Evolutionary conservation across 2,888 invertebrate species (phyloP).

Genomic region (Lordiphosa fenestrarum): DNA sequence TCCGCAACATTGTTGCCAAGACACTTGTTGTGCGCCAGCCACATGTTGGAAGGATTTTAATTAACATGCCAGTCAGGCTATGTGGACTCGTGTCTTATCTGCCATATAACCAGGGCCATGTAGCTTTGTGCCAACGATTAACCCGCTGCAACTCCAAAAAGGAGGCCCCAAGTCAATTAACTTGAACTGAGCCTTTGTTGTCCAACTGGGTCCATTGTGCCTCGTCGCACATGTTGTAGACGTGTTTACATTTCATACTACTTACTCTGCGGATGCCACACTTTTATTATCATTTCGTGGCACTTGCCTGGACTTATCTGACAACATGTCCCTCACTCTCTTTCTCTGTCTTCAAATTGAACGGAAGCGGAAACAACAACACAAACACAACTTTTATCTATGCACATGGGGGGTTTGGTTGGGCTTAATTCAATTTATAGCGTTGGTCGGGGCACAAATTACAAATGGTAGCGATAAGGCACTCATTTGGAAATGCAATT

Average conservation of each 20-base stretch:
- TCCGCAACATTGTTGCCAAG: constrained; percentile 26
- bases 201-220: constrained; percentile 36
- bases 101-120: constrained; percentile 21
- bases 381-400: constrained; percentile 1
- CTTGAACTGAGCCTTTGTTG: constrained; percentile 28
- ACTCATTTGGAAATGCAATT: constrained; percentile 40
- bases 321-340: neutral
- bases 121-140: constrained; percentile 42
- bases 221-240: constrained; percentile 50
- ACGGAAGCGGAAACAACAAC: constrained; percentile 54
- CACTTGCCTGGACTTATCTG: constrained; percentile 26
- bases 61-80: constrained; percentile 57
- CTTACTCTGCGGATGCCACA: constrained; percentile 15
- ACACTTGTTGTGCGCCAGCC: constrained; percentile 63
- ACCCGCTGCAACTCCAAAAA: constrained; percentile 39
- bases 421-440: constrained; percentile 66
- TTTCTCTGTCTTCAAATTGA: constrained; percentile 10
- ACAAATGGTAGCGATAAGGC: constrained; percentile 27
- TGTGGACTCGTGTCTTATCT: constrained; percentile 51
- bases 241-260: constrained; percentile 44
- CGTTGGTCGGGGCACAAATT: constrained; percentile 41
- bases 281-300: constrained; percentile 48
- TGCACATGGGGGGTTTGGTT: neutral
- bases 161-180: constrained; percentile 57
- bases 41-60: constrained; percentile 35